phyloP scores from a whole-genome alignment of 2,797 vertebrate genomes.

The Labeo calbasu region DNA sequence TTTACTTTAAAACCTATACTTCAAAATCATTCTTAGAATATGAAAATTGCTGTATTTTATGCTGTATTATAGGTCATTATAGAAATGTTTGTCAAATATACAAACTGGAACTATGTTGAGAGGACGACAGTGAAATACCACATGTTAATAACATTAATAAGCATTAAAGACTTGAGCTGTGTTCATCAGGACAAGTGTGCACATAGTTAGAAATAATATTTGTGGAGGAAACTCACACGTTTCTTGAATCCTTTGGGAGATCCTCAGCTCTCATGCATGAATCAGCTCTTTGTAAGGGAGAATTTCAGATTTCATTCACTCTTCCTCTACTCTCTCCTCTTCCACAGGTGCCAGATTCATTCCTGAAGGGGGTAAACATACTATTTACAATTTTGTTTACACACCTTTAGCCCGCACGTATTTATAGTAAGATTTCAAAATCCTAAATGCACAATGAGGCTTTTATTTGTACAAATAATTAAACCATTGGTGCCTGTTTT shows the following conservation, averaged over 20 bases:
- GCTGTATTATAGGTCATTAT: background rate
- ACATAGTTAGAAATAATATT: constrained; percentile 67
- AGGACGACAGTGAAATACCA: background rate
- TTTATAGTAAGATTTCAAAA: background rate
- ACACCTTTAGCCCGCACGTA: background rate
- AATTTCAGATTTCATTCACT: constrained; percentile 52
- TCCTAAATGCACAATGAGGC: background rate
- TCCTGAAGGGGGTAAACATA: constrained; percentile 79
- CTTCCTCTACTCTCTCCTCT: constrained; percentile 42
- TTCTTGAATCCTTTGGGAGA: constrained; percentile 60
- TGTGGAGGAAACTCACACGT: constrained; percentile 67
- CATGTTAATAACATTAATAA: background rate
- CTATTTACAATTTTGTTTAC: constrained; percentile 39
- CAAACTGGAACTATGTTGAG: background rate
- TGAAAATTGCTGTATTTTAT: background rate
- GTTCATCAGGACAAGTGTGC: constrained; percentile 1
- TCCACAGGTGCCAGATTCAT: constrained; percentile 79
- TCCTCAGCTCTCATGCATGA: constrained; percentile 65
- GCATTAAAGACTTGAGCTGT: background rate
- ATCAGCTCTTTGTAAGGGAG: constrained; percentile 75
- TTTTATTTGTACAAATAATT: constrained; percentile 5
- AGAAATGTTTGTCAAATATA: background rate
- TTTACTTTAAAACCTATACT: background rate
- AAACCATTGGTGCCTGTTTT: background rate
- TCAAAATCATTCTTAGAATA: background rate